Conservation (phyloP, 2,888 invertebrate genomes). For the Cephus nigrinus region DNA sequence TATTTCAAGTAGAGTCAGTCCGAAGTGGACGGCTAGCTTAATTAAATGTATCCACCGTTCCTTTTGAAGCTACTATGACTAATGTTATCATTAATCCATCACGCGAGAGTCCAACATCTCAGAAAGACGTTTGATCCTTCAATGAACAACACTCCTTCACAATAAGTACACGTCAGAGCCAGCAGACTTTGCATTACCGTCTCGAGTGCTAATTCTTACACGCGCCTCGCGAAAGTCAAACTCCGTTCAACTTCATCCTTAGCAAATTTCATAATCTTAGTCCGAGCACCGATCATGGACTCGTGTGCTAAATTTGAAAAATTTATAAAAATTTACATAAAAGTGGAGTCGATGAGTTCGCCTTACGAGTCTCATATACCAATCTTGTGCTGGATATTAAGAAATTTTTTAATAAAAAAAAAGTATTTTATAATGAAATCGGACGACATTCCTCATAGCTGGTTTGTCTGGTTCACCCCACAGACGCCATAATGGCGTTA, state of each 20-base stretch:
- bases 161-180: neutral
- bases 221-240: neutral
- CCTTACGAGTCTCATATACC: neutral
- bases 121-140: neutral
- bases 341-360: neutral
- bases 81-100: slow-evolving; percentile 17
- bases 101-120: neutral
- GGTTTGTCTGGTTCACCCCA: slow-evolving; percentile 8
- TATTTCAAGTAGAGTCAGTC: slow-evolving; percentile 49
- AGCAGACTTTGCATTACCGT: neutral
- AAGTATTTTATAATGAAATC: neutral
- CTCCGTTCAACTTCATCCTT: neutral
- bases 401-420: neutral
- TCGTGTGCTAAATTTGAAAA: neutral
- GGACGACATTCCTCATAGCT: neutral
- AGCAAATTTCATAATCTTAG: neutral
- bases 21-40: slow-evolving; percentile 28
- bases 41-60: slow-evolving; percentile 42
- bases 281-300: neutral
- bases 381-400: neutral
- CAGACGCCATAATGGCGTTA: neutral
- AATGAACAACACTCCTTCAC: neutral
- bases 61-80: slow-evolving; percentile 23
- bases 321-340: neutral
- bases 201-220: neutral